Percentiles rank a stretch among this genome's conserved stretches.
Evolutionary conservation across 2,888 invertebrate species (phyloP).

Genomic region (Drosophila neutralis): DNA sequence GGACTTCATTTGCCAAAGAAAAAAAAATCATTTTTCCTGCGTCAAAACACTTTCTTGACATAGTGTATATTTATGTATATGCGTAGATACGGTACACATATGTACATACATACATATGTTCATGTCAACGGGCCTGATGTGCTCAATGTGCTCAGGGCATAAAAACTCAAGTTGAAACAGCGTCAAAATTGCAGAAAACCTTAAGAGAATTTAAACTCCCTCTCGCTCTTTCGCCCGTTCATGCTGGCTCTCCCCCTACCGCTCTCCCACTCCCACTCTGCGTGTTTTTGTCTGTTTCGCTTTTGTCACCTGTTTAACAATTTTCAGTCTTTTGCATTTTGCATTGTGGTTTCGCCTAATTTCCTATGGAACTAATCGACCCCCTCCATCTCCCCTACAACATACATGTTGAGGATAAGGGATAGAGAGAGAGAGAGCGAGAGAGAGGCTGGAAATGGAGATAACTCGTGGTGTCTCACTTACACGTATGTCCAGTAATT

Average conservation of each 20-base stretch:
- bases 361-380: slow-evolving; percentile 57
- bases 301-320: slow-evolving; percentile 31
- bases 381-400: not conserved
- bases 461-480: slow-evolving; percentile 10
- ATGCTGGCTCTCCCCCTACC: not conserved
- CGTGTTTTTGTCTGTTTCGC: not conserved
- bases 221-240: not conserved
- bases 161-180: slow-evolving; percentile 26
- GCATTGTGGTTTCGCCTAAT: slow-evolving; percentile 62
- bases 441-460: slow-evolving; percentile 10
- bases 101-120: not conserved
- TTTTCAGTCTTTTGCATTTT: slow-evolving; percentile 53
- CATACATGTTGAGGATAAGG: not conserved
- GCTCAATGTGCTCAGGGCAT: not conserved
- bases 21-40: not conserved
- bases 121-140: not conserved
- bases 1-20: not conserved
- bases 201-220: not conserved
- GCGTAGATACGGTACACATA: not conserved
- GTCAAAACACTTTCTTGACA: not conserved
- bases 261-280: not conserved
- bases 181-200: slow-evolving; percentile 29
- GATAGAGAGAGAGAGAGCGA: not conserved
- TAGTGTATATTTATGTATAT: not conserved
- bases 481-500: slow-evolving; percentile 72